Evolutionary conservation across 2,797 vertebrate species (phyloP).

Genomic region (Allobates femoralis): DNA sequence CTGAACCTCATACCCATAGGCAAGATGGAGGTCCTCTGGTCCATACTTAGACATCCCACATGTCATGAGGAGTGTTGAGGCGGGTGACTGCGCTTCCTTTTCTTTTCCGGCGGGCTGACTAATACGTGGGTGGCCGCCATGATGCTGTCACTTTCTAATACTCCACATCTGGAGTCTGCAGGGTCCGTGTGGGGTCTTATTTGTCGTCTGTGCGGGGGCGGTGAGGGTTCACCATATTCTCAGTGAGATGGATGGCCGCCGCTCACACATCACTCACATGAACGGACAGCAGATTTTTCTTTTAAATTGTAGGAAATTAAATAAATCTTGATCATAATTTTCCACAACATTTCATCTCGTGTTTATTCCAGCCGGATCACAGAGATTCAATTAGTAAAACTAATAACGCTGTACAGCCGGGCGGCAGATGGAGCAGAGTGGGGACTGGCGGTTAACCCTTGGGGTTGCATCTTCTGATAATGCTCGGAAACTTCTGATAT

Average conservation of each 20-base stretch:
- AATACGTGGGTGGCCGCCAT: neutral
- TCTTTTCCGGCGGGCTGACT: neutral
- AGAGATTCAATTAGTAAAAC: conserved; percentile 1
- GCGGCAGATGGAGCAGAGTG: neutral
- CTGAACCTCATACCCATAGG: too few relatives aligned
- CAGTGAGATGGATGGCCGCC: neutral
- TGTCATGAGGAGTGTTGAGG: too few relatives aligned
- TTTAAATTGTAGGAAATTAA: neutral
- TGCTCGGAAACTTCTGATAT: too few relatives aligned
- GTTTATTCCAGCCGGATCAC: neutral
- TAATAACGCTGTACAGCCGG: neutral
- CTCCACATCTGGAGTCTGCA: neutral
- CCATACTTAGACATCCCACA: too few relatives aligned
- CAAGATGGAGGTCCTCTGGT: too few relatives aligned
- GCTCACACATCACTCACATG: neutral
- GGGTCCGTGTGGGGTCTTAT: neutral
- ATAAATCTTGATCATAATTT: neutral
- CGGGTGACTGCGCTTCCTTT: neutral
- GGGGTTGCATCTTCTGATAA: too few relatives aligned
- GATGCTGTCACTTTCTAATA: neutral
- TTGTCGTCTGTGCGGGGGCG: neutral
- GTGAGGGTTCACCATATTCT: neutral
- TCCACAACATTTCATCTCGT: neutral
- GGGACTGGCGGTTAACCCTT: neutral
- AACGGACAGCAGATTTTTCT: neutral